Conservation (phyloP, 1,140 invertebrate genomes). For the Nebria ingens region DNA sequence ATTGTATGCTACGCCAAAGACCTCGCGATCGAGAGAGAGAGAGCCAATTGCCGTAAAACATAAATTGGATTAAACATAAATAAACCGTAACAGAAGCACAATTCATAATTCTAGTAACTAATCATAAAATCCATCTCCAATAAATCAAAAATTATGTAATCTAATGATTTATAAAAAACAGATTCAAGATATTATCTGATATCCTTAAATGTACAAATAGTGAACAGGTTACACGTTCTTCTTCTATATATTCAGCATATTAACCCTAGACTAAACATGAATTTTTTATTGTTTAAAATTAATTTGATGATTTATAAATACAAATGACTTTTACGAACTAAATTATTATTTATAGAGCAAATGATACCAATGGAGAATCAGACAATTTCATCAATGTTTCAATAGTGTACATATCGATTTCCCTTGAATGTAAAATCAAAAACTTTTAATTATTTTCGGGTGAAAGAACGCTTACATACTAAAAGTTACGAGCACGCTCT, state of each 20-base stretch:
- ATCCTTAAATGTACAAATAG: not conserved
- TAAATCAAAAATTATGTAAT: not conserved
- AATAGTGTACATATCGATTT: not conserved
- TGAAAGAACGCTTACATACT: too few relatives aligned
- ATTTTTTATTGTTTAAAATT: not conserved
- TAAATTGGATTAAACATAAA: too few relatives aligned
- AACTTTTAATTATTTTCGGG: not conserved
- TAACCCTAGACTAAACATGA: slow-evolving; percentile 6
- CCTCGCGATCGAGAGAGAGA: not conserved
- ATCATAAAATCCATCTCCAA: too few relatives aligned
- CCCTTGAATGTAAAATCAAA: not conserved
- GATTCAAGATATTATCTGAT: not conserved
- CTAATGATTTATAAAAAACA: not conserved
- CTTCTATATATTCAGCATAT: not conserved
- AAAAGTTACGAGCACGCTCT: too few relatives aligned
- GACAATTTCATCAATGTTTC: not conserved
- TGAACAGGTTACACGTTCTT: not conserved
- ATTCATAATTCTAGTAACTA: too few relatives aligned
- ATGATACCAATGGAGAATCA: slow-evolving; percentile 6
- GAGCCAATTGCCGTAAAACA: not conserved
- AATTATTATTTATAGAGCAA: not conserved
- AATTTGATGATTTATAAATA: slow-evolving; percentile 4
- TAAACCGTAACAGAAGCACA: too few relatives aligned
- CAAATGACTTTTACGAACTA: slow-evolving; percentile 8
- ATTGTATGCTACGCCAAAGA: too few relatives aligned